phyloP scores from a whole-genome alignment of 2,797 vertebrate species.

The Antrozous pallidus region DNA sequence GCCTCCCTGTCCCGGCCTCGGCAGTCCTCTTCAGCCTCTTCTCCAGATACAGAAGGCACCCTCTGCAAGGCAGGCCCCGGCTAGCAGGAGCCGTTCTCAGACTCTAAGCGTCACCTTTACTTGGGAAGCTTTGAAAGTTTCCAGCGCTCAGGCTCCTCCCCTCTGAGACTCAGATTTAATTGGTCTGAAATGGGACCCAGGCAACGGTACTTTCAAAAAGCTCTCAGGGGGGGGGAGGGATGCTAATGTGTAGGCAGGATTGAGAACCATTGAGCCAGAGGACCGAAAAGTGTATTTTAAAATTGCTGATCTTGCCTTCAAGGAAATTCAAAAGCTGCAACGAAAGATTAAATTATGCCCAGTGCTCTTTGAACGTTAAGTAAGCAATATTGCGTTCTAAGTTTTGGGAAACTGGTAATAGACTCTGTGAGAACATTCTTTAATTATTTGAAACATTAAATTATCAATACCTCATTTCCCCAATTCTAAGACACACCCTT shows the following conservation, averaged over 20 bases:
- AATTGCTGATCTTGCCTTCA: conserved; percentile 74
- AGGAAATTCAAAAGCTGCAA: conserved; percentile 71
- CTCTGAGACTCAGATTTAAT: conserved; percentile 42
- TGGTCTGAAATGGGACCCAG: conserved; percentile 53
- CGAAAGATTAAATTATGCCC: conserved; percentile 69
- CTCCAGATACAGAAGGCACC: neutral
- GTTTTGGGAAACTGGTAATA: conserved; percentile 71
- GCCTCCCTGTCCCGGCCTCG: neutral
- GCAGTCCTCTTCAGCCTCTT: neutral
- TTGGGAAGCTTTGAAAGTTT: conserved; percentile 37
- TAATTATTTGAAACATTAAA: conserved; percentile 61
- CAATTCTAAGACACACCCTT: neutral
- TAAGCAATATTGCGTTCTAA: conserved; percentile 57
- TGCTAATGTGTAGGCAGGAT: conserved; percentile 49
- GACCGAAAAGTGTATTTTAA: conserved; percentile 66
- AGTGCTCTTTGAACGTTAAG: conserved; percentile 56
- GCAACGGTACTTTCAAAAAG: conserved; percentile 61
- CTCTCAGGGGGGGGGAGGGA: conserved; percentile 51
- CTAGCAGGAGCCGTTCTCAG: neutral
- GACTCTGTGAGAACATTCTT: conserved; percentile 51
- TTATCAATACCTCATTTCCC: conserved; percentile 58
- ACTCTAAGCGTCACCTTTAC: neutral
- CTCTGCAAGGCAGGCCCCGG: neutral
- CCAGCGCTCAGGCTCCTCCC: conserved; percentile 13
- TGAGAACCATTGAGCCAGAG: conserved; percentile 49